Evolutionary conservation across 2,888 invertebrate genomes (phyloP).

Genomic region (Tinea semifulvella): DNA sequence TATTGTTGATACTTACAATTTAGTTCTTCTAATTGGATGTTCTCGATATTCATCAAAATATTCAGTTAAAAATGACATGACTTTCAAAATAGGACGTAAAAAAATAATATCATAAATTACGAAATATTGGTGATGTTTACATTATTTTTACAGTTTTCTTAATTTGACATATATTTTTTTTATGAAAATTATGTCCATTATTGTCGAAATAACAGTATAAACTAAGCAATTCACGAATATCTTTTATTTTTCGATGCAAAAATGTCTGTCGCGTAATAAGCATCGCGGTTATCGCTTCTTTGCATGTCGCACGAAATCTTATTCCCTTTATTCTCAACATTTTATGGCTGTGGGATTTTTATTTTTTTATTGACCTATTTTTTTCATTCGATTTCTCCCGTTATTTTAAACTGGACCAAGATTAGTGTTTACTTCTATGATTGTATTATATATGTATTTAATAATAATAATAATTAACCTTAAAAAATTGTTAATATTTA

Average conservation of each 20-base stretch:
- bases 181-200: neutral
- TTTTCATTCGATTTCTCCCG: slow-evolving; percentile 19
- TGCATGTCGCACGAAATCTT: slow-evolving; percentile 38
- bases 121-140: too few relatives aligned
- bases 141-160: neutral
- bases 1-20: slow-evolving; percentile 56
- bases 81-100: slow-evolving; percentile 7
- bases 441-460: too few relatives aligned
- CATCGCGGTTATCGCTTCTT: slow-evolving; percentile 43
- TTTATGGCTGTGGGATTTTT: slow-evolving; percentile 18
- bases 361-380: neutral
- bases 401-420: slow-evolving; percentile 15
- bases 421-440: too few relatives aligned
- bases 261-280: slow-evolving; percentile 2
- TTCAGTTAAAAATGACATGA: slow-evolving; percentile 58
- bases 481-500: too few relatives aligned
- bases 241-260: slow-evolving; percentile 9
- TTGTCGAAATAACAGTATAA: neutral
- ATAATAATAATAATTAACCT: too few relatives aligned
- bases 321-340: slow-evolving; percentile 35
- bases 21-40: slow-evolving; percentile 48
- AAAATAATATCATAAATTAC: too few relatives aligned
- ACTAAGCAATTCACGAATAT: neutral
- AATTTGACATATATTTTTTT: neutral
- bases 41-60: slow-evolving; percentile 54